Evolutionary conservation across 2,888 invertebrate species (phyloP), one percentile per base, ranked within the genome.

Genomic region (Arge pagana): DNA sequence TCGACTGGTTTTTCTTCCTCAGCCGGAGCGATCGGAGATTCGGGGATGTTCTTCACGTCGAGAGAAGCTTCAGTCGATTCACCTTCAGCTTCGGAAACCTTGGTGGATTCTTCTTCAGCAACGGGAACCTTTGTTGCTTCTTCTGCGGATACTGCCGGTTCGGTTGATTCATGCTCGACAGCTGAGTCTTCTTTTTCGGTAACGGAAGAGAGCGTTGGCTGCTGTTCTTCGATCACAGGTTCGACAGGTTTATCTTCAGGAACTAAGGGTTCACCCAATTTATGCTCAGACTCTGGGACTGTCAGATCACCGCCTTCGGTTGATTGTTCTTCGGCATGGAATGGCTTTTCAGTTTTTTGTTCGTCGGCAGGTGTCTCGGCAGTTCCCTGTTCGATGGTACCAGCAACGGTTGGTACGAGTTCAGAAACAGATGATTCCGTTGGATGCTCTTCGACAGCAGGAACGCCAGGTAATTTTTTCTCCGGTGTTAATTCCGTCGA

Each of bases 41-140:
- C n/a, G n/a, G n/a, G n/a, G n/a, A n/a, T n/a, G n/a, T n/a, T n/a
- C n/a, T n/a, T n/a, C n/a, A n/a, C n/a, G n/a, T 37, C 48, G 36
- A 6, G 50, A 24, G 13, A 7, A 19, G 40, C 24, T 39, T 41
- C 36, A 39, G 52, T 48, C 39, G 33, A 41, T 50, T 55, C 48
- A 41, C 41, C 57, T 52, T 54, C 51, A 42, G 48, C 54, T 18
- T 39, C 31, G 37, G 53, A 23, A 31, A 48, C 8, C 42, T 48
- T 39, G 39, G 43, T 48, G 28, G 33, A 35, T 53, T 56, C 57
- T 30, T 59, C 52, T 36, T 35, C 45, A 43, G 56, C 50, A 24
- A 53, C 48, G 30, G 40, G 53, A 4, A n/a, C 33, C 48, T 54
- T 43, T 4, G 41, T 36, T 24, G 11, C n/a, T 16, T 23, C 11